Evolutionary conservation across 2,888 invertebrate genomes (phyloP).

Genomic region (Sarcophaga rosellei): DNA sequence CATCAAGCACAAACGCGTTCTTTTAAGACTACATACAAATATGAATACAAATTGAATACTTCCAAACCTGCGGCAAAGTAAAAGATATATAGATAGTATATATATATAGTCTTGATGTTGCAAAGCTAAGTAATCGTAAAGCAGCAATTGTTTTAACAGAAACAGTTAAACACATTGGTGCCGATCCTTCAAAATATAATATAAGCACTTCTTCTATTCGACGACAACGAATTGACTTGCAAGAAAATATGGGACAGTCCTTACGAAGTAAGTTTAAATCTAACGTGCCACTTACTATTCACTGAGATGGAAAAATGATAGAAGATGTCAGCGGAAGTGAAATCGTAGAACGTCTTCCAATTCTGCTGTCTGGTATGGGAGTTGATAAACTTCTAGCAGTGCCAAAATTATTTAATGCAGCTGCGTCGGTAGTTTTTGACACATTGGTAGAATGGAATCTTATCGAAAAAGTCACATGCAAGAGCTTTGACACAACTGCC

Average conservation of each 20-base stretch:
- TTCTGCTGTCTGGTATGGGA: constrained; percentile 47
- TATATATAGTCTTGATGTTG: constrained; percentile 9
- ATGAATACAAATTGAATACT: background rate
- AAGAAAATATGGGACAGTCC: too few relatives aligned
- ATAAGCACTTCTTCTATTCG: constrained; percentile 36
- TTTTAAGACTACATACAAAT: background rate
- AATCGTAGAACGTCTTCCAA: constrained; percentile 43
- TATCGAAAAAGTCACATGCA: constrained; percentile 18
- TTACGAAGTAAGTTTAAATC: too few relatives aligned
- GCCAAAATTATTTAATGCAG: constrained; percentile 20
- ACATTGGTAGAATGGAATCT: too few relatives aligned
- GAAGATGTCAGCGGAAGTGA: constrained; percentile 25
- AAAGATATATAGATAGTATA: background rate
- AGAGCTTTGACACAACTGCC: constrained; percentile 45
- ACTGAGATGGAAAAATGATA: constrained; percentile 29
- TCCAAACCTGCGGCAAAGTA: constrained; percentile 8
- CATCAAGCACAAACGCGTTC: constrained; percentile 6
- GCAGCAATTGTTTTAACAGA: constrained; percentile 8
- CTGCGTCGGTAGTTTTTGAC: background rate
- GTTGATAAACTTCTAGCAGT: constrained; percentile 41
- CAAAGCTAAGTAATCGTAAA: constrained; percentile 2
- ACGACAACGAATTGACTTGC: constrained; percentile 1
- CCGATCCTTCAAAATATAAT: constrained; percentile 25
- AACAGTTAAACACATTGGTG: constrained; percentile 6
- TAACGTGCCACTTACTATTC: constrained; percentile 15